phyloP scores from a whole-genome alignment of 2,888 invertebrate species.

The Synergus gifuensis region DNA sequence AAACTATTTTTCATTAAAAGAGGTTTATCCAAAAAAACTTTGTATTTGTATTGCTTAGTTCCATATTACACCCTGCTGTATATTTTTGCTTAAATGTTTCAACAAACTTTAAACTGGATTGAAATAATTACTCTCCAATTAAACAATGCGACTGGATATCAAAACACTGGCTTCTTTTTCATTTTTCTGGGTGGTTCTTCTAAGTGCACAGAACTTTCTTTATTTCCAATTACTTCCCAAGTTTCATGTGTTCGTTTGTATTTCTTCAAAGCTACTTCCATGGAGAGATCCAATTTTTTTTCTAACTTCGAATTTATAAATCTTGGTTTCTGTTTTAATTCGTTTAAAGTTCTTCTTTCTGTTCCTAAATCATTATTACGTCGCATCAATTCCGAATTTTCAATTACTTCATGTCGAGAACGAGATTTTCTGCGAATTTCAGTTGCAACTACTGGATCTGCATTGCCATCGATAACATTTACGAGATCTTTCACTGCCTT shows the following conservation, averaged over 20 bases:
- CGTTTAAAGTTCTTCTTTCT: not conserved
- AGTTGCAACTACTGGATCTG: conserved; percentile 39
- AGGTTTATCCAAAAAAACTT: not conserved
- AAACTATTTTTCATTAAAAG: too few relatives aligned
- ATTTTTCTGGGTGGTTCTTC: conserved; percentile 21
- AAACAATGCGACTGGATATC: not conserved
- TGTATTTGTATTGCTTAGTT: not conserved
- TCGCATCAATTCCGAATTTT: not conserved
- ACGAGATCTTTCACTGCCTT: conserved; percentile 52
- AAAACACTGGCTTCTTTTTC: not conserved
- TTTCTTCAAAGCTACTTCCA: conserved; percentile 49
- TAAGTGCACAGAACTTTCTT: not conserved
- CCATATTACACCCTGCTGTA: not conserved
- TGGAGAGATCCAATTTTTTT: conserved; percentile 49
- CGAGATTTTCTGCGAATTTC: not conserved
- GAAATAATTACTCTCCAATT: not conserved
- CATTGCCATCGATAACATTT: conserved; percentile 33
- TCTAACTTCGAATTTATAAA: conserved; percentile 49
- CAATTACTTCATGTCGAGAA: not conserved
- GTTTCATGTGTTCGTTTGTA: conserved; percentile 50
- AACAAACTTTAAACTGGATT: not conserved
- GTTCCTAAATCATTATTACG: not conserved
- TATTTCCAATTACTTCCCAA: conserved; percentile 30
- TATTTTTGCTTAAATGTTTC: not conserved
- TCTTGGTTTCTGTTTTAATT: not conserved